Base-by-base conservation (phyloP, 2,113 vertebrate species). In the Pelodiscus sinensis region DNA sequence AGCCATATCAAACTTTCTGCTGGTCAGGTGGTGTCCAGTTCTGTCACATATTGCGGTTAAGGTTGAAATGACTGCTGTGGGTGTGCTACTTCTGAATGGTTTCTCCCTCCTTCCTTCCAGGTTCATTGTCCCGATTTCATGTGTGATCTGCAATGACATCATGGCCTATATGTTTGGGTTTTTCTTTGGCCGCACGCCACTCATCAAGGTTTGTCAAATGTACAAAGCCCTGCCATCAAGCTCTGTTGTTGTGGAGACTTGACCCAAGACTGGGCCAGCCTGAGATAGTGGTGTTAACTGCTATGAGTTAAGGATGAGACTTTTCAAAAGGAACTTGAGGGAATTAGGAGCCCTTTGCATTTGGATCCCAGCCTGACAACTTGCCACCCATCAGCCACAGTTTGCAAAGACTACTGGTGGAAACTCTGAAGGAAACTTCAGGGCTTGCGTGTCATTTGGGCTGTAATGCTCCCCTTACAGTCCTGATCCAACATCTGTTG, bases 141-240 rank as follows among this genome's bases (percentile, higher is more conserved):
- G 99, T 51, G 99, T 99, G 92, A 99, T 99, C 98, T 99, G 99
- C 97, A 99, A 99, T 31, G 99, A 99, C 98, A 99, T 99, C 87
- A 99, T 99, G 99, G 99, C 99, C 4, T 99, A 99, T 97, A 99
- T 99, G 99, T 99, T 99, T n/a, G 99, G 99, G 1, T 99, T 99
- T 98, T 99, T 99, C 98, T 99, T 99, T 1, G 99, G 99, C 84
- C 99, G 99, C 92, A 99, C 99, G 0, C 99, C 99, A 0, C 99
- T 99, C 85, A 99, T 99, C 92, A 99, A 99, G 99, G 99, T 99
- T 54, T 21, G 98, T 94, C 6, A 27, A 16, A 22, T 14, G 6
- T 77, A 12, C 73, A 44, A 27, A 50, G 22, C 35, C 73, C 10
- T 57, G 5, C 55, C 38, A 4, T 1, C 6, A 18, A 73, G 12